Conservation (phyloP, 2,888 invertebrate genomes). For the Agriopis marginaria region DNA sequence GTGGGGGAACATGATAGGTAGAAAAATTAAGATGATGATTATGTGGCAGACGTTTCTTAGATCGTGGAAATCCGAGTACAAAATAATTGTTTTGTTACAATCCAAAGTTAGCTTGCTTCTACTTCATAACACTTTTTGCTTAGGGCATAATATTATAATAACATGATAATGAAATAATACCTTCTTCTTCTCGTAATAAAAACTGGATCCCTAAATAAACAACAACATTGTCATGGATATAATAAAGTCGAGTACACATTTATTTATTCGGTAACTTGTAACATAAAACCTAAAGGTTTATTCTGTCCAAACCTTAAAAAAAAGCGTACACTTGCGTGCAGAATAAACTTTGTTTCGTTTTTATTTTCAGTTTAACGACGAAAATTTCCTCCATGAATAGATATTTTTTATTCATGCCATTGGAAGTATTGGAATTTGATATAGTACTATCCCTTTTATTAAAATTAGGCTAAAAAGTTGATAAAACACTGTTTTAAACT, state of each 20-base stretch:
- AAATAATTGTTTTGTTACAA: too few species aligned
- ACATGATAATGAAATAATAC: background rate
- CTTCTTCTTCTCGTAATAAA: background rate
- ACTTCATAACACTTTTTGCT: background rate
- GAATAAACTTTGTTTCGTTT: background rate
- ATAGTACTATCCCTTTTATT: background rate
- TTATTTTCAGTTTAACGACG: background rate
- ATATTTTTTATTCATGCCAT: background rate
- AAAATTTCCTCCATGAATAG: background rate
- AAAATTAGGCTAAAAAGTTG: too few species aligned
- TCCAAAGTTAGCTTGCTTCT: background rate
- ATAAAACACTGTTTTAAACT: too few species aligned
- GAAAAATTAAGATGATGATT: too few species aligned
- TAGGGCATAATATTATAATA: background rate
- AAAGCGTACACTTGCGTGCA: background rate
- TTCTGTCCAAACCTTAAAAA: background rate
- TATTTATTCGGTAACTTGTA: constrained; percentile 7
- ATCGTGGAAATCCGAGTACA: too few species aligned
- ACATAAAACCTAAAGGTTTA: constrained; percentile 9
- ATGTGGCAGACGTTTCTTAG: too few species aligned
- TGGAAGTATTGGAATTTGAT: background rate
- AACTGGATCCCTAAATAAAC: constrained; percentile 1
- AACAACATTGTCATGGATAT: background rate
- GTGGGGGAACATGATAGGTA: too few species aligned
- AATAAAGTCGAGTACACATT: background rate